These are phyloP conservation scores for Vimba vimba DNA, from an alignment of 2,113 vertebrate species.

Conservation along the genomic window DNA sequence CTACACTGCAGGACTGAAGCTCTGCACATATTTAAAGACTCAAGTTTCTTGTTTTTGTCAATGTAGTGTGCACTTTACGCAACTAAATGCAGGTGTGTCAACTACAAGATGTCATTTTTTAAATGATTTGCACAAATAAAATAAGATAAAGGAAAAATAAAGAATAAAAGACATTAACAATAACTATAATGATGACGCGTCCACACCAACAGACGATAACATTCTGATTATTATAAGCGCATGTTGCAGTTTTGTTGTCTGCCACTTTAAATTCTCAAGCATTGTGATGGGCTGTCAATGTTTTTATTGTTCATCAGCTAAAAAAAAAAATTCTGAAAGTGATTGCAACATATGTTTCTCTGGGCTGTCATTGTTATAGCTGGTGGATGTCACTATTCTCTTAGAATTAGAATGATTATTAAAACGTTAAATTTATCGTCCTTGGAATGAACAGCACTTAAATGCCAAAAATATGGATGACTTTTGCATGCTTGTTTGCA, in stretches of 20 bases:
- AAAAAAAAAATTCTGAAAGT: neutral
- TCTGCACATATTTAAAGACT: neutral
- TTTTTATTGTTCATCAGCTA: neutral
- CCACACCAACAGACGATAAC: neutral
- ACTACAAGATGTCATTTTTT: neutral
- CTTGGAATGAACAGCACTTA: too few relatives aligned
- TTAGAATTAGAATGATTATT: neutral
- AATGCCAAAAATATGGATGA: too few relatives aligned
- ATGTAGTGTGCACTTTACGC: neutral
- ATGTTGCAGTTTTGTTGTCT: neutral
- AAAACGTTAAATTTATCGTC: neutral
- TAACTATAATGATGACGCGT: neutral
- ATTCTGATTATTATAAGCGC: neutral
- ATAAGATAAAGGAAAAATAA: neutral
- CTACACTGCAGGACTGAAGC: constrained; percentile 17
- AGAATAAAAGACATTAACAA: neutral
- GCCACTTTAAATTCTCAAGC: neutral
- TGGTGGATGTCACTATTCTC: neutral
- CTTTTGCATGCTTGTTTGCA: neutral
- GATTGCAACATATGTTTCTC: neutral
- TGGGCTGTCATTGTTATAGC: neutral
- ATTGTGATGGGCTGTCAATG: neutral
- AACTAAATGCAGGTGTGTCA: neutral
- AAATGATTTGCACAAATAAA: neutral
- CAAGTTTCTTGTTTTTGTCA: neutral